Percentiles rank a stretch among this genome's conserved stretches.
Evolutionary conservation across 92 coral and sea anemone species (phyloP).

Genomic region (Umimayanthus chanpuru): DNA sequence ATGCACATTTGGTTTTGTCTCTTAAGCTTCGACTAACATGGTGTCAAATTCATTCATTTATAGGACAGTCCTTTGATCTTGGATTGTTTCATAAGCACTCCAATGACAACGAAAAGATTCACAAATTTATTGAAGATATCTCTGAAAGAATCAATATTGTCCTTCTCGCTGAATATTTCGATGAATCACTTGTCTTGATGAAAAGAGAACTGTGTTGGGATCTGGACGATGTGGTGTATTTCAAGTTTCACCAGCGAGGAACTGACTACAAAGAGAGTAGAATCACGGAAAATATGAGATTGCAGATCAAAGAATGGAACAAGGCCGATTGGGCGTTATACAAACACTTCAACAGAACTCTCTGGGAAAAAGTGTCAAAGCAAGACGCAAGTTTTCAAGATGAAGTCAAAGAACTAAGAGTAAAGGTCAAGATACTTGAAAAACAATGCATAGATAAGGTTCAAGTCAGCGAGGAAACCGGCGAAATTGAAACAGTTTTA

Average conservation of each 20-base stretch:
- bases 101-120: slow-evolving; percentile 51
- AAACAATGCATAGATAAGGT: slow-evolving; percentile 57
- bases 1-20: too few relatives aligned
- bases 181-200: slow-evolving; percentile 87
- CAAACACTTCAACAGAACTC: slow-evolving; percentile 77
- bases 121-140: slow-evolving; percentile 65
- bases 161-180: slow-evolving; percentile 81
- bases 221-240: slow-evolving; percentile 75
- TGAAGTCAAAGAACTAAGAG: slow-evolving; percentile 69
- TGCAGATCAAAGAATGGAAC: slow-evolving; percentile 74
- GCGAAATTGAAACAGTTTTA: slow-evolving; percentile 59
- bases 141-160: slow-evolving; percentile 73
- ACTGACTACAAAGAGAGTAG: slow-evolving; percentile 68
- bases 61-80: slow-evolving; percentile 84
- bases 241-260: slow-evolving; percentile 62
- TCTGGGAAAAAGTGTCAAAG: slow-evolving; percentile 73
- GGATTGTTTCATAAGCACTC: slow-evolving; percentile 74
- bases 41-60: neutral
- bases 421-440: slow-evolving; percentile 53
- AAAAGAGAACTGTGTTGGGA: slow-evolving; percentile 89
- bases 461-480: slow-evolving; percentile 59
- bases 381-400: slow-evolving; percentile 71
- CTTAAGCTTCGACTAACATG: neutral
- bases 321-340: slow-evolving; percentile 74
- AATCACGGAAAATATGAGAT: slow-evolving; percentile 61